Conservation (phyloP, 2,888 invertebrate genomes). For the Scaeva pyrastri region DNA sequence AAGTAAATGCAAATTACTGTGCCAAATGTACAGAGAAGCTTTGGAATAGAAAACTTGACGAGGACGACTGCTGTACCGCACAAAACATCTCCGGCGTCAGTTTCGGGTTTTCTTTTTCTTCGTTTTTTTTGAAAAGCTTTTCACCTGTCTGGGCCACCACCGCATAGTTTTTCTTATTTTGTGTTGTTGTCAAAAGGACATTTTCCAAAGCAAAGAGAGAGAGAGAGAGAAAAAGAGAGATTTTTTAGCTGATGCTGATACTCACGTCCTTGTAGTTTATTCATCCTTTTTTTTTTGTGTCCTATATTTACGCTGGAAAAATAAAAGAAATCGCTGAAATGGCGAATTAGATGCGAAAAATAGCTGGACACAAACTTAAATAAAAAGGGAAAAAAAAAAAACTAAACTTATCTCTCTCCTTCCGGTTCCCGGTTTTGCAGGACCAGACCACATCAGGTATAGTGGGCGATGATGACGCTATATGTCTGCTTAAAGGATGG, state of each 20-base stretch:
- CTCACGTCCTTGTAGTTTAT: background rate
- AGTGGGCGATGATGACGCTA: background rate
- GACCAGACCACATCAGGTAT: no score
- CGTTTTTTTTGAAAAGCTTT: slow-evolving; percentile 17
- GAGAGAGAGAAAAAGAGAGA: background rate
- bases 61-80: background rate
- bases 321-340: slow-evolving; percentile 24
- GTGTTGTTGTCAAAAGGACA: slow-evolving; percentile 13
- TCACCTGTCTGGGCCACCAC: slow-evolving; percentile 6
- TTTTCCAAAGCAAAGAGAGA: background rate
- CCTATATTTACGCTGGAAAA: background rate
- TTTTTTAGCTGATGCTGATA: slow-evolving; percentile 1
- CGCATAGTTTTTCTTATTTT: background rate
- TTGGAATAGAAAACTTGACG: slow-evolving; percentile 25
- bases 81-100: slow-evolving; percentile 3
- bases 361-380: slow-evolving; percentile 31
- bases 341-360: slow-evolving; percentile 29
- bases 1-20: slow-evolving; percentile 31
- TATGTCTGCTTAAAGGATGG: background rate
- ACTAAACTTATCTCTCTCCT: slow-evolving; percentile 30
- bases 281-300: slow-evolving; percentile 6
- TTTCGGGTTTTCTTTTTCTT: background rate
- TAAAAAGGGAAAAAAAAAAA: background rate
- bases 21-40: slow-evolving; percentile 22
- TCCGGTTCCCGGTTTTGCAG: slow-evolving; percentile 4